A percentile compares a stretch with the other conserved stretches of the same genome.
These are phyloP conservation scores for Chiroxiphia lanceolata DNA, from an alignment of 2,797 vertebrate genomes.

Conservation along the genomic window DNA sequence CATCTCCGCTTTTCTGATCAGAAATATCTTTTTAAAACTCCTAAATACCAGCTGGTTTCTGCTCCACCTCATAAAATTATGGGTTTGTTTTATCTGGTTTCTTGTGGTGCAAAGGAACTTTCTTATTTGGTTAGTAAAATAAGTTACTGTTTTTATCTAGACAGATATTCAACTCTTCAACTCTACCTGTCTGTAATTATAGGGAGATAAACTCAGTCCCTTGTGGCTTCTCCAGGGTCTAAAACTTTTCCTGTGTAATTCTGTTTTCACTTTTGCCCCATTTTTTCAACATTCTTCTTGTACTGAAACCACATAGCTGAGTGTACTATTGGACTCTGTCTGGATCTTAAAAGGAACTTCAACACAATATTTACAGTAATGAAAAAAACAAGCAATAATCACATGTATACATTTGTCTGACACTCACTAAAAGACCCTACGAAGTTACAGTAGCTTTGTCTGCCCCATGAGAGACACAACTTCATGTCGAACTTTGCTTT, in stretches of 20 bases:
- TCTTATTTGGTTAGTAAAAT: not conserved
- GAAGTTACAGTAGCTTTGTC: not conserved
- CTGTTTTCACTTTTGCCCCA: not conserved
- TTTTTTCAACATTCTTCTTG: not conserved
- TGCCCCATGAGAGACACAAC: not conserved
- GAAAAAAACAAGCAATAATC: not conserved
- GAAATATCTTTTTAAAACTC: not conserved
- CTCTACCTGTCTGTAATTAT: not conserved
- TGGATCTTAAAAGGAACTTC: not conserved
- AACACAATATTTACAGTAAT: not conserved
- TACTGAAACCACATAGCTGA: not conserved
- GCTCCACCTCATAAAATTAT: not conserved
- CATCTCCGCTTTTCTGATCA: not conserved
- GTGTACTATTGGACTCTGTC: not conserved
- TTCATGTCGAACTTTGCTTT: not conserved
- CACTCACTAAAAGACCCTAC: not conserved
- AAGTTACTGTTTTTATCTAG: not conserved
- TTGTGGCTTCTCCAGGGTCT: not conserved
- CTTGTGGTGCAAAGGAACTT: not conserved
- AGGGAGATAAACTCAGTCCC: not conserved
- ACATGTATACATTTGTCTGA: not conserved
- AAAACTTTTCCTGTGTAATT: not conserved
- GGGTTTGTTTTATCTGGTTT: not conserved
- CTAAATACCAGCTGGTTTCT: not conserved
- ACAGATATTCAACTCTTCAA: not conserved